phyloP scores from a whole-genome alignment of 2,797 vertebrate genomes.

The Brachymystax lenok region DNA sequence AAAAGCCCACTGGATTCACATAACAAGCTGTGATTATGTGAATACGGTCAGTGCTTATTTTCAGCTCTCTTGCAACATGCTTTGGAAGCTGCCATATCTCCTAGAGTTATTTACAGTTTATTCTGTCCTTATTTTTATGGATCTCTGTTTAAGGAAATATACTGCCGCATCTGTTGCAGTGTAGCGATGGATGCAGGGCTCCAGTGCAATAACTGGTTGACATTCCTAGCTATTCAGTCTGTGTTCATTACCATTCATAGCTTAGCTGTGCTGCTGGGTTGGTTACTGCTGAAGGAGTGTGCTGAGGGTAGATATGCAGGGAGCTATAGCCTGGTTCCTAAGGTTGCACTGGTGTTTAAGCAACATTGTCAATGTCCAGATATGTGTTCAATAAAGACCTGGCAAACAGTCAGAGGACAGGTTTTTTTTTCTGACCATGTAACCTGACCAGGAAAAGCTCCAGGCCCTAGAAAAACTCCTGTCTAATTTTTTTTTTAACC shows the following conservation, averaged over 20 bases:
- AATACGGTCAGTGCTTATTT: not conserved
- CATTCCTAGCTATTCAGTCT: constrained; percentile 19
- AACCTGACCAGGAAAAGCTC: not conserved
- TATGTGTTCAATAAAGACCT: not conserved
- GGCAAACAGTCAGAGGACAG: not conserved
- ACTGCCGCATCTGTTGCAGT: not conserved
- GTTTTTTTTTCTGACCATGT: not conserved
- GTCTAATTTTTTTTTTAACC: too few species aligned
- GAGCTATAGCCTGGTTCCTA: constrained; percentile 7
- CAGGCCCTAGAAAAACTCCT: not conserved
- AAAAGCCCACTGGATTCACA: not conserved
- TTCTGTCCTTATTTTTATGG: constrained; percentile 5
- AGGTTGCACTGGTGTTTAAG: constrained; percentile 34
- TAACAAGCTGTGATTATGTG: not conserved
- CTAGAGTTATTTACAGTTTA: not conserved
- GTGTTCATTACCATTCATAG: constrained; percentile 18
- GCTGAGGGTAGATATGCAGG: constrained; percentile 4
- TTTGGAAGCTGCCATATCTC: not conserved
- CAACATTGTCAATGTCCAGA: constrained; percentile 14
- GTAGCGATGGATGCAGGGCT: constrained; percentile 17
- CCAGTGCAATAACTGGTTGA: not conserved
- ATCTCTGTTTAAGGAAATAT: constrained; percentile 18
- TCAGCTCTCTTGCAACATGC: not conserved
- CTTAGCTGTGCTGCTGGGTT: constrained; percentile 8
- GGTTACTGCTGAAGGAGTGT: constrained; percentile 13